phyloP scores from a whole-genome alignment of 2,797 vertebrate genomes.

The Rhinogobio ventralis region DNA sequence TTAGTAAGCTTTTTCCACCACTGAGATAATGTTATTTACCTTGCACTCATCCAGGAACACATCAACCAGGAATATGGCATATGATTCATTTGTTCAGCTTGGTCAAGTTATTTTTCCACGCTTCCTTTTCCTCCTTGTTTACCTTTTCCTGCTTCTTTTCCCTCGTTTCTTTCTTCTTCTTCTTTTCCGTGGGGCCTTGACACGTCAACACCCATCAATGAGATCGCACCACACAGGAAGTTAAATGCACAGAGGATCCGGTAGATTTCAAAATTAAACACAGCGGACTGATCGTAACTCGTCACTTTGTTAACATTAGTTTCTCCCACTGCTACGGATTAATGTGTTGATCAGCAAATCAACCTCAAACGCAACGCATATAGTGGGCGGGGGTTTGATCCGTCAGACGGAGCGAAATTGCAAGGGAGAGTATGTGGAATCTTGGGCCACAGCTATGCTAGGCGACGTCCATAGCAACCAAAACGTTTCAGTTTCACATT shows the following conservation, averaged over 20 bases:
- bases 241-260: neutral
- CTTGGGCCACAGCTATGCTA: too few species aligned
- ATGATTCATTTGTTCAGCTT: neutral
- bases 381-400: neutral
- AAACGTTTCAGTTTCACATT: neutral
- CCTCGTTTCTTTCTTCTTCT: conserved; percentile 2
- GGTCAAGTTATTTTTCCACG: neutral
- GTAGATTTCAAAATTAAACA: neutral
- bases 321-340: neutral
- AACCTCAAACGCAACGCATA: neutral
- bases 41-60: conserved; percentile 4
- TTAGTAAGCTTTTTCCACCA: neutral
- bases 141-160: neutral
- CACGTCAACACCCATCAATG: neutral
- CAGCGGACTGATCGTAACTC: neutral
- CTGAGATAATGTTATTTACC: conserved; percentile 16
- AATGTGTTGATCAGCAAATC: neutral
- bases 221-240: conserved; percentile 14
- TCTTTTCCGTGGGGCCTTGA: neutral
- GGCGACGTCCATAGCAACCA: neutral
- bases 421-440: too few species aligned
- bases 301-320: conserved; percentile 16
- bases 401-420: too few species aligned
- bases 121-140: neutral
- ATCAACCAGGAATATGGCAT: conserved; percentile 16